Base-by-base conservation (phyloP, 1,140 invertebrate species). In the Hylaeus volcanicus region DNA sequence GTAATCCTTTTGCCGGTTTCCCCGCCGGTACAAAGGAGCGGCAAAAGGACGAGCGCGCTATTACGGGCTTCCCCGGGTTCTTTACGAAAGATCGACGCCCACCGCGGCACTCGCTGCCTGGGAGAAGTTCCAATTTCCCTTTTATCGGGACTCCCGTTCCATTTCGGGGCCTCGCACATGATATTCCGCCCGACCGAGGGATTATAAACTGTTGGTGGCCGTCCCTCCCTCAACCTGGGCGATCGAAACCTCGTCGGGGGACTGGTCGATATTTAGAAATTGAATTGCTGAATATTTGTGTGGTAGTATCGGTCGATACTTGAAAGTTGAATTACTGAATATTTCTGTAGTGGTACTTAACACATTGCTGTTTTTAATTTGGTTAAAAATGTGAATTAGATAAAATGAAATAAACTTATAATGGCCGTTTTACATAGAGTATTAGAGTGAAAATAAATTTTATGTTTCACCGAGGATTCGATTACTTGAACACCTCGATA, bases 41-140 rank as follows among this genome's bases (percentile, higher is more conserved):
- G 39, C 6, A 26, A 14, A 53, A 53, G 45, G 56, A 41, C 43
- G 45, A 43, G 41, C 39, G 58, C 41, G 39, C 63, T 78, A 64
- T 64, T 72, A 79, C 76, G 41, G 39, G 48, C 37, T 55, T 58
- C 39, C n/a, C 5, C 12, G 63, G 74, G 39, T 58, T 60, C 65
- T 70, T 77, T 45, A 12, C 65, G 74, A 39, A 61, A 74, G 70
- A 81, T 76, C 77, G 72, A 84, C 63, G 77, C 82, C 72, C 77
- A 84, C 66, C 41, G 65, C 43, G 55, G 61, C 39, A 14, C 60
- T 8, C 51, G n/a, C 9, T 14, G 39, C 51, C 9, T 26, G 26
- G 63, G 71, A 74, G 66, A 79, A 74, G 61, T 74, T 74, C 78
- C 78, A 74, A 74, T 79, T 74, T 85, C 64, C 41, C 79, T 85